phyloP scores from a whole-genome alignment of 2,113 vertebrate genomes.

The Ciconia boyciana region DNA sequence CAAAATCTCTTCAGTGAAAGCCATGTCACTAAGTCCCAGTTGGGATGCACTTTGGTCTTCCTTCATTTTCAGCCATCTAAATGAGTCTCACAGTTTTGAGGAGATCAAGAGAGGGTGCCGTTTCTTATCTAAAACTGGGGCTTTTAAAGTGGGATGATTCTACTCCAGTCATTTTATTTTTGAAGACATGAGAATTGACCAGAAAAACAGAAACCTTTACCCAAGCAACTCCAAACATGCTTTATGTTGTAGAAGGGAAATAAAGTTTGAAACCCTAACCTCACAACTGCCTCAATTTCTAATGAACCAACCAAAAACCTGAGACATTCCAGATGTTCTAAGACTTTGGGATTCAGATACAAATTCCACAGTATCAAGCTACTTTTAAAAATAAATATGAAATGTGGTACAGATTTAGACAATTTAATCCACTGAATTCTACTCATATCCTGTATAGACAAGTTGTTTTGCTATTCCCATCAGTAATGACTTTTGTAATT shows the following conservation, averaged over 20 bases:
- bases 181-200: background rate
- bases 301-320: background rate
- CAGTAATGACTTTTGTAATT: constrained; percentile 15
- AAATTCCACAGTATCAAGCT: background rate
- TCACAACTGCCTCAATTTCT: background rate
- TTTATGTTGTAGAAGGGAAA: background rate
- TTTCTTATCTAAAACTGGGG: background rate
- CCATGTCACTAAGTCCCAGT: background rate
- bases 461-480: background rate
- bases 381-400: constrained; percentile 7
- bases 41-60: background rate
- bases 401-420: background rate
- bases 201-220: background rate
- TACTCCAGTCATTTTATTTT: background rate
- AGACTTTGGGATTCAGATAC: background rate
- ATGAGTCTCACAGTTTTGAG: background rate
- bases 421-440: constrained; percentile 8
- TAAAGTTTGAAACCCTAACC: background rate
- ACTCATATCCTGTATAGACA: background rate
- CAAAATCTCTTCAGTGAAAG: background rate
- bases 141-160: background rate
- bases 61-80: background rate
- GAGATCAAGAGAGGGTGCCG: background rate
- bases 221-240: background rate
- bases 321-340: background rate